Percentiles rank a stretch among this genome's conserved stretches.
Conservation (phyloP, 2,113 vertebrate genomes). For the Xiphophorus couchianus region DNA sequence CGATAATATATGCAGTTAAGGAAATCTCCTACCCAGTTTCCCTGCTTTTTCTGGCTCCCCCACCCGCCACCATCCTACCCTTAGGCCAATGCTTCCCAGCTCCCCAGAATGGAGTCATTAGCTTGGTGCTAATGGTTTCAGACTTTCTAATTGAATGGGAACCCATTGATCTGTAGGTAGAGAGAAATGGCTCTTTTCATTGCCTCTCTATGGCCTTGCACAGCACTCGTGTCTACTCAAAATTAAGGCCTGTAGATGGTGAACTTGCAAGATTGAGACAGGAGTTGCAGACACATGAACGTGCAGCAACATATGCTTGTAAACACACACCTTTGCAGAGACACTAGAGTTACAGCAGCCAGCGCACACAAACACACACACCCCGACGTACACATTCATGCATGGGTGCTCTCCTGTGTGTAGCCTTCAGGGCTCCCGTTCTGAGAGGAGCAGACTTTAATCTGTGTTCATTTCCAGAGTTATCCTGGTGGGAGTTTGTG, state of each 20-base stretch:
- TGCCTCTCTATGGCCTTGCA: slow-evolving; percentile 90
- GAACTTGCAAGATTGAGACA: slow-evolving; percentile 62
- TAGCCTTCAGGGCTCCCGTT: slow-evolving; percentile 61
- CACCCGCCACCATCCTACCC: slow-evolving; percentile 63
- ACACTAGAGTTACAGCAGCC: slow-evolving; percentile 25
- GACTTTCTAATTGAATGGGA: slow-evolving; percentile 98
- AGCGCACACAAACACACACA: background rate
- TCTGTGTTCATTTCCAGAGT: slow-evolving; percentile 56
- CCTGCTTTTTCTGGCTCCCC: slow-evolving; percentile 61
- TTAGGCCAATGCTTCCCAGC: slow-evolving; percentile 69
- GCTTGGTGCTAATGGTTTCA: slow-evolving; percentile 94
- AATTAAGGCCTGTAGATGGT: slow-evolving; percentile 72
- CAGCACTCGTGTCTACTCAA: slow-evolving; percentile 95
- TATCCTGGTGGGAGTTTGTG: slow-evolving; percentile 58
- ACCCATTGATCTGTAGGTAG: slow-evolving; percentile 99
- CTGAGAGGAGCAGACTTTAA: slow-evolving; percentile 64
- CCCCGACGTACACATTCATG: background rate
- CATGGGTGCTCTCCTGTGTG: slow-evolving; percentile 36
- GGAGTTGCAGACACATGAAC: slow-evolving; percentile 76
- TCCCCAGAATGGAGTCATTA: slow-evolving; percentile 81
- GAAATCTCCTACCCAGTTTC: slow-evolving; percentile 66
- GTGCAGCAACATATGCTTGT: slow-evolving; percentile 22
- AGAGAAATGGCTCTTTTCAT: slow-evolving; percentile 98
- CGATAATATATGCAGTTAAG: slow-evolving; percentile 77
- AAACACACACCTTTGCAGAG: slow-evolving; percentile 13